Evolutionary conservation across 2,113 vertebrate genomes (phyloP), one percentile per base, ranked within the genome.

Genomic region (Macroglossus sobrinus): DNA sequence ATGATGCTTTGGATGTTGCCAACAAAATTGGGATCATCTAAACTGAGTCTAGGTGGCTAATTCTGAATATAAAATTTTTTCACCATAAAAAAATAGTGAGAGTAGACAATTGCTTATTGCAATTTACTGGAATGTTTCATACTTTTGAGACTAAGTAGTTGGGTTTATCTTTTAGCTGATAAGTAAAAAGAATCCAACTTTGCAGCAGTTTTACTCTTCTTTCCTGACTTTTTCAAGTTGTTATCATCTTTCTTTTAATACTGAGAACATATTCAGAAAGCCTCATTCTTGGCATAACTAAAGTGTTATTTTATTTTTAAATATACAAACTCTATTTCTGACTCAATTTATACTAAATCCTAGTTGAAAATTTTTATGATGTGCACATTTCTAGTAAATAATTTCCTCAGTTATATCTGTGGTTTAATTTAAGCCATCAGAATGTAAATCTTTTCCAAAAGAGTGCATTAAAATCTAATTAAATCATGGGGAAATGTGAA

Each of bases 381-480:
- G 80, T 95, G 53, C 64, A 40, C 76, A 88, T 94, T 96, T 96
- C 91, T 93, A 90, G 80, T 90, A 96, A 97, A 50, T 68, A 35
- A 96, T 94, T 97, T 96, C 81, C 57, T 97, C 92, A 61, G 75
- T 96, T 75, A 82, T 64, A 64, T 80, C 84, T 94, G 64, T 92
- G 88, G 76, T 75, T 92, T 95, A 90, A 95, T 95, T 84, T 95
- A 88, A 95, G 47, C n/a, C 59, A 72, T 96, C 33, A 71, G 40
- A 92, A 94, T 88, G 64, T 91, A 96, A 96, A 95, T 53, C 22
- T 7, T 95, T 96, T 96, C 59, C 40, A 68, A 90, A 95, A 90
- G 18, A 84, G 91, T 47, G 21, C 66, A 88, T 95, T 84, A 59
- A 92, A 96, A 88, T 69, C 21, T 75, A 92, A 88, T 95, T 91